Conservation (phyloP, 2,888 invertebrate genomes). For the Sisyra nigra region DNA sequence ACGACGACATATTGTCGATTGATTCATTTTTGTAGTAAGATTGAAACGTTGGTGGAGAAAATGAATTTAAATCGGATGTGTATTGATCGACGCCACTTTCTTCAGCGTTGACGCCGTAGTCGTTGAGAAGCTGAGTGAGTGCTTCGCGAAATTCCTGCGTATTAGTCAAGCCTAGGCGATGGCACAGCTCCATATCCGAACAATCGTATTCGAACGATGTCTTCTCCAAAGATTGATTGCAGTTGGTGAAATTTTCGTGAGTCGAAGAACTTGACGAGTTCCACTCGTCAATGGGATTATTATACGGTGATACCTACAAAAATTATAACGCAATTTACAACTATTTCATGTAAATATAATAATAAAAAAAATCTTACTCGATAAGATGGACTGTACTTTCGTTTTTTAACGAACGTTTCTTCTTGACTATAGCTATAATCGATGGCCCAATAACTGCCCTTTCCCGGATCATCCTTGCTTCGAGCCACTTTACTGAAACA, state of each 20-base stretch:
- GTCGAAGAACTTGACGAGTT: conserved; percentile 1
- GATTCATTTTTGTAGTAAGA: background rate
- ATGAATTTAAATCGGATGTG: too few relatives aligned
- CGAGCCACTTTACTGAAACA: conserved; percentile 56
- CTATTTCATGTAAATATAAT: background rate
- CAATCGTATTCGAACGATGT: conserved; percentile 6
- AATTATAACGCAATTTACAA: conserved; percentile 1
- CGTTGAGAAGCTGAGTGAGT: conserved; percentile 17
- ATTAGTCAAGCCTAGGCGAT: conserved; percentile 16
- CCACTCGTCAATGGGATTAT: conserved; percentile 29
- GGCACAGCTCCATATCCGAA: conserved; percentile 11
- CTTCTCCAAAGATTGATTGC: background rate
- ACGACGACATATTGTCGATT: background rate
- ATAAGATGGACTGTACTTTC: conserved; percentile 18
- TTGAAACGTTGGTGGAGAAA: background rate
- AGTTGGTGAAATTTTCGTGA: background rate
- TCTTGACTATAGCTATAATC: conserved; percentile 38
- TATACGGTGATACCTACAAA: conserved; percentile 36
- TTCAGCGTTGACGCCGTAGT: conserved; percentile 13
- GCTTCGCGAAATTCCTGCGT: conserved; percentile 19
- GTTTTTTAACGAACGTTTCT: conserved; percentile 33
- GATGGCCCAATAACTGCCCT: conserved; percentile 48
- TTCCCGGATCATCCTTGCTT: conserved; percentile 56
- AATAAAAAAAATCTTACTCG: conserved; percentile 1
- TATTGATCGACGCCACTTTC: too few relatives aligned